Base-by-base conservation (phyloP, 2,888 invertebrate genomes). In the Lithophane ornitopus region DNA sequence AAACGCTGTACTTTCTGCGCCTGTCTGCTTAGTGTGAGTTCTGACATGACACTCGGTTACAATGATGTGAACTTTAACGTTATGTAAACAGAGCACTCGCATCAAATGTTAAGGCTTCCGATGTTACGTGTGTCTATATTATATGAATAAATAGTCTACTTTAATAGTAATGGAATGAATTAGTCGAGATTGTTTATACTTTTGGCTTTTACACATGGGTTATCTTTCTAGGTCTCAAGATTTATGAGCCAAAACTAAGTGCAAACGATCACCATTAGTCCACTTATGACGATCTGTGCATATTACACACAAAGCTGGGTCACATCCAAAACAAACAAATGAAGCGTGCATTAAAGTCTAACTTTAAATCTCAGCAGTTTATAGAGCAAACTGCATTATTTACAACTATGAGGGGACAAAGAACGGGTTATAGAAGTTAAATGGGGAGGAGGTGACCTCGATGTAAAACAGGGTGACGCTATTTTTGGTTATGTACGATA, bases 321-420 rank as follows among this genome's bases (percentile, higher is more conserved):
- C 79, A 28, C 34, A 16, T 62, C 71, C 78, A 81, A 28, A n/a
- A 65, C 28, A 26, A 74, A 52, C 41, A n/a, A 58, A 59, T 73
- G 34, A 63, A 28, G 46, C 41, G 7, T 34, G n/a, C 58, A 39
- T 62, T 26, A 6, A 56, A 66, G 16, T 28, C 6, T 39, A 22
- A 11, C 22, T 67, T n/a, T 28, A n/a, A 61, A 22, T n/a, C 16
- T 19, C 22, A 19, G 49, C 41, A n/a, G 56, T n/a, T 58, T 59
- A 34, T 14, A 22, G 4, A 46, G 22, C 28, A 46, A 70, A 67
- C 66, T 58, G 66, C 46, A 58, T 28, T 26, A 44, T 52, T 70
- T 26, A 69, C 22, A 11, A 46, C 4, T 63, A 28, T 3, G 34
- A 52, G 44, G 14, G 12, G 12, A 14, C 22, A 16, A 63, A 54